These are phyloP conservation scores for Emydocephalus ijimae DNA, from an alignment of 2,113 vertebrate species.

Conservation along the genomic window DNA sequence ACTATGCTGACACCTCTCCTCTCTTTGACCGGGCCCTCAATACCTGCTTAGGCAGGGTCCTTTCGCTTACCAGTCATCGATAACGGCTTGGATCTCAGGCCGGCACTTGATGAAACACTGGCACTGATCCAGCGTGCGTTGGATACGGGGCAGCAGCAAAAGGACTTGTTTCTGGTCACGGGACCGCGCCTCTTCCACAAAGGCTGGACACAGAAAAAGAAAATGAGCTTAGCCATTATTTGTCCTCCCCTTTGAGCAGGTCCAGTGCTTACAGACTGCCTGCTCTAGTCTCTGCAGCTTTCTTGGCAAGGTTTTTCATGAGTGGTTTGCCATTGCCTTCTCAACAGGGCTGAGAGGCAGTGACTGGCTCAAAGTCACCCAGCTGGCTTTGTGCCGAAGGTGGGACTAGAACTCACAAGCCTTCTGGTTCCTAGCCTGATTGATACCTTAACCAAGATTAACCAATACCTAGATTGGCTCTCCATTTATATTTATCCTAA, in stretches of 20 bases:
- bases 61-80: constrained; percentile 73
- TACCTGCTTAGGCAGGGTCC: not conserved
- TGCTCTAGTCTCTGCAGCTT: not conserved
- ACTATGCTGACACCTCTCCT: not conserved
- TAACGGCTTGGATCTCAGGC: constrained; percentile 60
- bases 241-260: not conserved
- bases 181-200: constrained; percentile 61
- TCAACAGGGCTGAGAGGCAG: not conserved
- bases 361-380: not conserved
- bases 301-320: not conserved
- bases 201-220: constrained; percentile 46
- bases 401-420: too few species aligned
- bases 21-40: not conserved
- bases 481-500: not conserved
- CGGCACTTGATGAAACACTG: constrained; percentile 60
- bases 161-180: constrained; percentile 66
- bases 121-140: constrained; percentile 58
- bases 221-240: not conserved
- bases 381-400: too few species aligned
- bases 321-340: not conserved
- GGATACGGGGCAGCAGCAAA: constrained; percentile 64
- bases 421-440: too few species aligned
- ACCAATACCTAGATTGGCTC: too few species aligned
- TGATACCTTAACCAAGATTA: too few species aligned
- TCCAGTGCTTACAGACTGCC: not conserved